Evolutionary conservation across 2,888 invertebrate species (phyloP), one percentile per base, ranked within the genome.

Genomic region (Rutpela maculata): DNA sequence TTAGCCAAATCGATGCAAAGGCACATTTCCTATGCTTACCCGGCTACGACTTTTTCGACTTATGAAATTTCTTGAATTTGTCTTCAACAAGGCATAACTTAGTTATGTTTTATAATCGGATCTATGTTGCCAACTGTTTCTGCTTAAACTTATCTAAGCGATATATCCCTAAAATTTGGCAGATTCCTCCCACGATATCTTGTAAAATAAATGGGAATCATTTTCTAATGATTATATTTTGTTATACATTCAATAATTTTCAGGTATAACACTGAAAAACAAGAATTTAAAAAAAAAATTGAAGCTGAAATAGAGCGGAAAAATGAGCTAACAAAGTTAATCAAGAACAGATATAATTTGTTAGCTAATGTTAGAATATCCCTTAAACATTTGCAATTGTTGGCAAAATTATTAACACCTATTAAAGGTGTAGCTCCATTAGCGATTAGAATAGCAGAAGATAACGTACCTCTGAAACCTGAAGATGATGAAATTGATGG

Each of bases 351-450:
- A 75, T 92, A 92, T 0, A 89, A 90, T 80, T 88, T 93, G 19
- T 89, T 93, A 55, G 92, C 93, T 55, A 91, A 92, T 81, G 91
- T 93, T 86, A 91, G 92, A 84, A 91, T 91, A 0, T 91, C 92
- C 0, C 84, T 94, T 75, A 93, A 92, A 84, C 93, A 92, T 83
- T 91, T 93, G 81, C 90, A 92, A 75, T 91, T 92, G 67, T 89
- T 93, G 77, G 79, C 84, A 9, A 83, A 76, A 71, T 78, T 83
- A 31, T 74, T 82, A 56, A 76, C 76, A 57, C 60, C 71, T 17
- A 77, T 74, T 10, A 78, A 74, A 55, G 75, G 76, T 70, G 43
- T 50, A 4, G 17, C 22, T 10, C 18, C 17, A 22, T n/a, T 43
- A 26, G 31, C 3, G 19, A 22, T 31, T 31, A 70, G 72, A 19